Conservation (phyloP, 2,888 invertebrate species). For the Clitarchus hookeri region DNA sequence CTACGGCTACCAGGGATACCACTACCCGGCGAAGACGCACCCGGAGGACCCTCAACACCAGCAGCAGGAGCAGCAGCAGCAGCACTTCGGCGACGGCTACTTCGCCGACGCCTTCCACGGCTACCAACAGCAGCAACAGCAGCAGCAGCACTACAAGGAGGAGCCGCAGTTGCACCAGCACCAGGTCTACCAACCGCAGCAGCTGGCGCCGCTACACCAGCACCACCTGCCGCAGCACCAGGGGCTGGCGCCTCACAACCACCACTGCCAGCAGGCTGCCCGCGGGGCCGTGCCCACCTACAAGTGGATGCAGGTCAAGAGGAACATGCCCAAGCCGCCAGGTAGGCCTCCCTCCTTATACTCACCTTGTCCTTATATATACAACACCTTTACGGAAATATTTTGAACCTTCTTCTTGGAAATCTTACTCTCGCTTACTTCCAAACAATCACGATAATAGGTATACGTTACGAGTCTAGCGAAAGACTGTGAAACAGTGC, state of each 20-base stretch:
- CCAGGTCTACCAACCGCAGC: slow-evolving; percentile 52
- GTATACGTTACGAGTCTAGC: too few relatives aligned
- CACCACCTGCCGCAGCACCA: slow-evolving; percentile 42
- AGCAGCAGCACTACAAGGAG: slow-evolving; percentile 48
- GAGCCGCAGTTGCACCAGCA: slow-evolving; percentile 46
- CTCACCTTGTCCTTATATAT: too few relatives aligned
- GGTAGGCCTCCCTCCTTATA: slow-evolving; percentile 63
- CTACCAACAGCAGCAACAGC: slow-evolving; percentile 42
- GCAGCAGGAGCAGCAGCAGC: slow-evolving; percentile 20
- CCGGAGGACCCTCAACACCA: slow-evolving; percentile 46
- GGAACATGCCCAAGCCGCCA: slow-evolving; percentile 92
- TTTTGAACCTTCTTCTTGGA: too few relatives aligned
- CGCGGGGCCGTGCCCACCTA: slow-evolving; percentile 83
- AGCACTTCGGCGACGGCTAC: slow-evolving; percentile 21
- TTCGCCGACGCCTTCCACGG: slow-evolving; percentile 42
- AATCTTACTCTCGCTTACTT: too few relatives aligned
- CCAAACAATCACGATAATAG: too few relatives aligned
- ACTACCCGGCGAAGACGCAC: slow-evolving; percentile 41
- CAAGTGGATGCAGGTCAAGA: slow-evolving; percentile 99
- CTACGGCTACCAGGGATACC: slow-evolving; percentile 61
- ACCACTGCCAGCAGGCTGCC: slow-evolving; percentile 43
- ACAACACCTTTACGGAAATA: too few relatives aligned
- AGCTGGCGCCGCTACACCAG: slow-evolving; percentile 48
- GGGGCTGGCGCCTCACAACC: slow-evolving; percentile 37
- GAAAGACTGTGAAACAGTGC: too few relatives aligned